Percentiles rank a stretch among this genome's conserved stretches.
These are phyloP conservation scores for Miichthys miiuy DNA, from an alignment of 2,797 vertebrate species.

Conservation along the genomic window DNA sequence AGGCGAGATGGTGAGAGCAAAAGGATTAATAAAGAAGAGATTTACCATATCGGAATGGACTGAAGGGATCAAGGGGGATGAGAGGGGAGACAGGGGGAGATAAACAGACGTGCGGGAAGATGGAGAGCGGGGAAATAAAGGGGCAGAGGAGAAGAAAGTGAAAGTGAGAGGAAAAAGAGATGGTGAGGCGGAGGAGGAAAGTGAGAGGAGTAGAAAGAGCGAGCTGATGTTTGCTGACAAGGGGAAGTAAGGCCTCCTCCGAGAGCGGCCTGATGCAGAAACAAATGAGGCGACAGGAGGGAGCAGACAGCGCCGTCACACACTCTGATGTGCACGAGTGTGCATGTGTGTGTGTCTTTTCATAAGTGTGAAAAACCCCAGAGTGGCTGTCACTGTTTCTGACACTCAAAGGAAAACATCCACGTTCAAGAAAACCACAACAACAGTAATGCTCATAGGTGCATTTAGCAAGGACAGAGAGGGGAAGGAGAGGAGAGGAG, in stretches of 20 bases:
- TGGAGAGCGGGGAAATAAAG: conserved; percentile 41
- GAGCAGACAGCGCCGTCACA: conserved; percentile 75
- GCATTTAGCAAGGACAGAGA: conserved; percentile 66
- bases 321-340: conserved; percentile 39
- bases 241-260: conserved; percentile 70
- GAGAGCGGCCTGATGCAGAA: conserved; percentile 72
- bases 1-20: conserved; percentile 32
- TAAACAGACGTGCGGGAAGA: conserved; percentile 28
- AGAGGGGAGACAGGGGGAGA: conserved; percentile 36
- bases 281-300: conserved; percentile 77
- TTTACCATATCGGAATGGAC: conserved; percentile 41
- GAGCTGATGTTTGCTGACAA: conserved; percentile 79
- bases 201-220: conserved; percentile 49
- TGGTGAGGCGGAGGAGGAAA: background rate
- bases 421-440: conserved; percentile 57
- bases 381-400: conserved; percentile 68
- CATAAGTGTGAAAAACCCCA: conserved; percentile 63
- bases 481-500: conserved; percentile 10
- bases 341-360: conserved; percentile 46
- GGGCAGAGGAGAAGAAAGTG: conserved; percentile 30
- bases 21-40: conserved; percentile 54
- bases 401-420: conserved; percentile 71
- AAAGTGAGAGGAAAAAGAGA: conserved; percentile 21
- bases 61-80: conserved; percentile 27
- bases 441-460: conserved; percentile 60